These are phyloP conservation scores for Thumatha senex DNA, from an alignment of 2,888 invertebrate genomes.

Conservation along the genomic window DNA sequence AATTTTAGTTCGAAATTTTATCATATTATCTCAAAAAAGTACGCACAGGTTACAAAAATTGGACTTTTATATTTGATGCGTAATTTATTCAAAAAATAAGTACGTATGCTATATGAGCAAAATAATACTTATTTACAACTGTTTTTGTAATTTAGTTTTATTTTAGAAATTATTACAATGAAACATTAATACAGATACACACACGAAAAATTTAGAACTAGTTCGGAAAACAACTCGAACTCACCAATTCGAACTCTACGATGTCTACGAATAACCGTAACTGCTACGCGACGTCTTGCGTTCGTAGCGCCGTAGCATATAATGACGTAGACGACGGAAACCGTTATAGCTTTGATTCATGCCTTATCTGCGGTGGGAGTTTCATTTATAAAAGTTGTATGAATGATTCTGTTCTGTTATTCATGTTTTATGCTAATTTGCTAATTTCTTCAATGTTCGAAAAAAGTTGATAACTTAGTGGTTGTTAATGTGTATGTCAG, in stretches of 20 bases:
- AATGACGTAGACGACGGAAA: conserved; percentile 34
- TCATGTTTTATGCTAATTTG: not conserved
- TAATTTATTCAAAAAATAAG: not conserved
- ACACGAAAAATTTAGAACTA: not conserved
- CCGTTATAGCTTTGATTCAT: not conserved
- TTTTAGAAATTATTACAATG: too few species aligned
- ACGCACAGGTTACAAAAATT: too few species aligned
- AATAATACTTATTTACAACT: not conserved
- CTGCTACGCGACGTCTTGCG: conserved; percentile 43
- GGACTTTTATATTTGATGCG: too few species aligned
- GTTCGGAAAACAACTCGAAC: not conserved
- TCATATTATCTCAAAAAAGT: too few species aligned
- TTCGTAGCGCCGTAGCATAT: conserved; percentile 52
- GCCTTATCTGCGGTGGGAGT: not conserved
- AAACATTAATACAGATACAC: not conserved
- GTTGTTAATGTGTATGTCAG: too few species aligned
- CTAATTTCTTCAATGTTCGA: too few species aligned
- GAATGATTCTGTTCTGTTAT: not conserved
- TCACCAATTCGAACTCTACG: conserved; percentile 6
- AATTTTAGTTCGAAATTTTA: too few species aligned
- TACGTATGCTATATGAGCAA: not conserved
- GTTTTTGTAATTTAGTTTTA: not conserved
- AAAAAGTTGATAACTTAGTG: too few species aligned
- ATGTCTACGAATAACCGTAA: conserved; percentile 33
- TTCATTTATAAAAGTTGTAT: not conserved